Evolutionary conservation across 2,113 vertebrate genomes (phyloP).

Genomic region (Strix uralensis): DNA sequence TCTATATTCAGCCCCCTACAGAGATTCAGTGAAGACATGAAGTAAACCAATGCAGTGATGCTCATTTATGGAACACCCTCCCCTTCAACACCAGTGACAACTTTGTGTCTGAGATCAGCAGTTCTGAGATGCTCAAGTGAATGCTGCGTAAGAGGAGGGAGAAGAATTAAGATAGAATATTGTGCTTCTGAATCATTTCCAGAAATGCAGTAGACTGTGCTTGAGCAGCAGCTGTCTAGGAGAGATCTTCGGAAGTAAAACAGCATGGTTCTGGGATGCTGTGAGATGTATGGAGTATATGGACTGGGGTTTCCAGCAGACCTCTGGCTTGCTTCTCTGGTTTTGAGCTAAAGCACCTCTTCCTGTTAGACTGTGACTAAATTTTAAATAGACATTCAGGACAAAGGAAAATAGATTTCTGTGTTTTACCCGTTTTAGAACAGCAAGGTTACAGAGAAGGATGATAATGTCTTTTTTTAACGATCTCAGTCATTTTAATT

Average conservation of each 20-base stretch:
- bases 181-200: neutral
- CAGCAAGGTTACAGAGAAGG: neutral
- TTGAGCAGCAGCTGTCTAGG: neutral
- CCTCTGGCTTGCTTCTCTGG: neutral
- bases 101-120: conserved; percentile 17
- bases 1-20: conserved; percentile 2
- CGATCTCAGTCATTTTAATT: neutral
- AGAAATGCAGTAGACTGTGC: neutral
- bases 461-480: neutral
- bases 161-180: neutral
- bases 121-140: neutral
- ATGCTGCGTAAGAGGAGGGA: neutral
- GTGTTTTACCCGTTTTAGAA: neutral
- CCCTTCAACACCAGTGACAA: neutral
- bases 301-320: neutral
- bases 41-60: conserved; percentile 5
- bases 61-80: conserved; percentile 7
- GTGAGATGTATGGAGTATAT: neutral
- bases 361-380: neutral
- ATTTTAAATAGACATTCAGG: neutral
- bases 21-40: neutral
- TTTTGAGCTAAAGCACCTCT: neutral
- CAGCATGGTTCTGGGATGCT: neutral
- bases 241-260: neutral
- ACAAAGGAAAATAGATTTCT: neutral